These are phyloP conservation scores for Baccha elongata DNA, from an alignment of 2,888 invertebrate species.

Conservation along the genomic window DNA sequence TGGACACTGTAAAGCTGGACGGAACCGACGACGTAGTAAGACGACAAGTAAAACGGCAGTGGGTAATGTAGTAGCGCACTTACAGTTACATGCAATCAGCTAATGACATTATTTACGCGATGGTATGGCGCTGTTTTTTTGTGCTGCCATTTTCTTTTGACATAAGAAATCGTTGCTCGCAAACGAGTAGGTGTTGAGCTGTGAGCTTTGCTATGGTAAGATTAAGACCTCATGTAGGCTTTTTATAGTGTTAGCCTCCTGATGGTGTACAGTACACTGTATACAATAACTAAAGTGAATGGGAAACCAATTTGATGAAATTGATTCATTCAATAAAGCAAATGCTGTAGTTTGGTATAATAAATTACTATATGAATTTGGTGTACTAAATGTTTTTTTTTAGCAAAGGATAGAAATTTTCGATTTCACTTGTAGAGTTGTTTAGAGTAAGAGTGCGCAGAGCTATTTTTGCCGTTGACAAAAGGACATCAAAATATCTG, in stretches of 20 bases:
- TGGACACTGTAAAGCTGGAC: conserved; percentile 23
- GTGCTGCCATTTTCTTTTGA: conserved; percentile 40
- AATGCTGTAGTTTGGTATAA: conserved; percentile 7
- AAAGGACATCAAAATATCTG: too few relatives aligned
- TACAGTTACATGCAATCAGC: conserved; percentile 73
- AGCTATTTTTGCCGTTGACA: too few relatives aligned
- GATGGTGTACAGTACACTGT: conserved; percentile 16
- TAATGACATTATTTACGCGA: conserved; percentile 74
- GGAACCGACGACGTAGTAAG: background rate
- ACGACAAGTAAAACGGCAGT: conserved; percentile 25
- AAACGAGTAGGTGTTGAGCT: conserved; percentile 66
- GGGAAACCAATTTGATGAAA: conserved; percentile 31
- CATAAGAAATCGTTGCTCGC: conserved; percentile 53
- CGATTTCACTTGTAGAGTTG: too few relatives aligned
- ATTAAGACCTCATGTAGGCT: conserved; percentile 70
- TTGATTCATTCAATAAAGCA: conserved; percentile 42
- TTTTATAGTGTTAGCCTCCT: conserved; percentile 58
- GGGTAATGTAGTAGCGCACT: conserved; percentile 72
- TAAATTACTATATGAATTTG: too few relatives aligned
- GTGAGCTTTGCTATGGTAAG: conserved; percentile 45
- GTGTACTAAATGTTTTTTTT: too few relatives aligned
- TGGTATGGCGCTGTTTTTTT: conserved; percentile 66
- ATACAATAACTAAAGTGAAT: conserved; percentile 45
- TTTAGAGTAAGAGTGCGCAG: too few relatives aligned
- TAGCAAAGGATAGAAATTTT: too few relatives aligned